A percentile compares a stretch with the other conserved stretches of the same genome.
These are phyloP conservation scores for Herminia tarsipennalis DNA, from an alignment of 2,888 invertebrate species.

Conservation along the genomic window DNA sequence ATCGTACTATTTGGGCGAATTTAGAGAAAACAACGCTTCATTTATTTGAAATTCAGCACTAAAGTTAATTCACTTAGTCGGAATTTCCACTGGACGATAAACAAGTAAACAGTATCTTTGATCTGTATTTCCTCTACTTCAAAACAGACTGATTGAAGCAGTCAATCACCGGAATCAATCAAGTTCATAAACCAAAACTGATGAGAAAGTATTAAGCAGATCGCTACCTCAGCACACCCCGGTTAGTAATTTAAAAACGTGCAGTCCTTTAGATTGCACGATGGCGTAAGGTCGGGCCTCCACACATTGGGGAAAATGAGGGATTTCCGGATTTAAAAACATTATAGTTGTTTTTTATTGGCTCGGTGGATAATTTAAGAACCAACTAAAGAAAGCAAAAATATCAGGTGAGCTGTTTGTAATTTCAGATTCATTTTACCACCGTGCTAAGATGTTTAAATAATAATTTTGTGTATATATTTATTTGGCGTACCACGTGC, in stretches of 20 bases:
- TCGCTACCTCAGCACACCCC: conserved; percentile 32
- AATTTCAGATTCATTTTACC: too few relatives aligned
- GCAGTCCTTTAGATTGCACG: conserved; percentile 61
- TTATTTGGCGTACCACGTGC: too few relatives aligned
- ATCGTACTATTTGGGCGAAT: too few relatives aligned
- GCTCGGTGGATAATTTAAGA: too few relatives aligned
- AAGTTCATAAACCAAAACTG: conserved; percentile 23
- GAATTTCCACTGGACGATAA: background rate
- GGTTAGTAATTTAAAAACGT: conserved; percentile 68
- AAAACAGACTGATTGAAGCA: background rate
- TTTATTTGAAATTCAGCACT: background rate
- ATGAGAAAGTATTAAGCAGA: conserved; percentile 33
- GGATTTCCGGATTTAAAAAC: too few relatives aligned
- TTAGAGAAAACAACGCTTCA: too few relatives aligned
- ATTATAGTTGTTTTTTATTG: too few relatives aligned
- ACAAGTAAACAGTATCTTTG: background rate
- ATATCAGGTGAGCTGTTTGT: too few relatives aligned
- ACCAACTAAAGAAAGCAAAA: too few relatives aligned
- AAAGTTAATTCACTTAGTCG: background rate
- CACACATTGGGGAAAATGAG: background rate
- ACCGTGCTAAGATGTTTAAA: too few relatives aligned
- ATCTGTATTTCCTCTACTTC: background rate
- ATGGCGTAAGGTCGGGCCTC: conserved; percentile 25
- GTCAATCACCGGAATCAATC: conserved; percentile 23
- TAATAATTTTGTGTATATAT: too few relatives aligned